A percentile compares a stretch with the other conserved stretches of the same genome.
phyloP scores from a whole-genome alignment of 2,113 vertebrate species.

The Mesoclemmys tuberculata region DNA sequence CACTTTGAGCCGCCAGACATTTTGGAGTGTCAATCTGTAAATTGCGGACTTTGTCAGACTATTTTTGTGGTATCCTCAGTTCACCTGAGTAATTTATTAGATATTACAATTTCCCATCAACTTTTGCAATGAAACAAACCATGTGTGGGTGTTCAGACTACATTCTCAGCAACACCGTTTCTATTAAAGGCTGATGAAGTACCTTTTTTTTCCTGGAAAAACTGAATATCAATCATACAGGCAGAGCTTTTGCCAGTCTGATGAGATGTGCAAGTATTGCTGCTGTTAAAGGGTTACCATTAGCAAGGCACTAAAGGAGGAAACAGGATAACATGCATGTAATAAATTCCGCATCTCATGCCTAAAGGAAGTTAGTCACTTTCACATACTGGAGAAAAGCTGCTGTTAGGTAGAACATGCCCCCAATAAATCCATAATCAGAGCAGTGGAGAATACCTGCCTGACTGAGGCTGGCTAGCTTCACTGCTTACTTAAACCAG shows the following conservation, averaged over 20 bases:
- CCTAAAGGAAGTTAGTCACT: background rate
- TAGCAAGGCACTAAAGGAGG: background rate
- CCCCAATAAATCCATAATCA: background rate
- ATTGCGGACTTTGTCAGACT: background rate
- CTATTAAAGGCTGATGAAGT: background rate
- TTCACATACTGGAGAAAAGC: background rate
- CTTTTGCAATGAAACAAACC: background rate
- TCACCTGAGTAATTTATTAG: background rate
- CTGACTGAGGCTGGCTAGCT: background rate
- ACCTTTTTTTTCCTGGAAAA: background rate
- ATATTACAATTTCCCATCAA: background rate
- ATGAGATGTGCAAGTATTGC: background rate
- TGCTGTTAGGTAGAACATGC: background rate
- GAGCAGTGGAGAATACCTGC: background rate
- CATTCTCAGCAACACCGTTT: background rate
- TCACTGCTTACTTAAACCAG: background rate
- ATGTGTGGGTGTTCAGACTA: background rate
- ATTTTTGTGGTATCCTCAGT: background rate
- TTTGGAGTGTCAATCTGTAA: background rate
- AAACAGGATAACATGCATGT: constrained; percentile 9
- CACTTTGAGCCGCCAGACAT: background rate
- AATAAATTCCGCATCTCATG: constrained; percentile 45
- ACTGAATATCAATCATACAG: background rate
- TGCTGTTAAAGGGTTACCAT: background rate
- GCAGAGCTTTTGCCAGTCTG: background rate